Base-by-base conservation (phyloP, 2,888 invertebrate species). In the Marasmarcha lunaedactyla region DNA sequence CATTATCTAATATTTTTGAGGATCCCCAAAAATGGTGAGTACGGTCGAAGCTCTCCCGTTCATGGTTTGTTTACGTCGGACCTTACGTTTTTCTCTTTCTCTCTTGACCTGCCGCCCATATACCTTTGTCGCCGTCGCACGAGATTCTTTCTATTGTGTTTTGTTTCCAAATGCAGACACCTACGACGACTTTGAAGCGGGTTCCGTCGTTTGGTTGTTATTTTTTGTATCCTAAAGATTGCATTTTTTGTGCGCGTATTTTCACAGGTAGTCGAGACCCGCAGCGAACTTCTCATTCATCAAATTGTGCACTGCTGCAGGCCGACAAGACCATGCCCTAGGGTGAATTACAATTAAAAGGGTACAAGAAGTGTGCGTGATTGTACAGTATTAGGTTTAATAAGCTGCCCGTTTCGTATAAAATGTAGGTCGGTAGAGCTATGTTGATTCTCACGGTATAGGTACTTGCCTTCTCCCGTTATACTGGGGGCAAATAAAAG, bases 91-190 rank as follows among this genome's bases (percentile, higher is more conserved):
- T 58, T 14, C 13, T 14, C 72, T 74, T 71, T 66, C 64, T 77
- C 77, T 72, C 63, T 62, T 76, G 57, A 71, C 79, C 81, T 81
- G 81, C 81, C 78, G 81, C 73, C 79, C 59, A 54, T 70, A 78
- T 78, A 72, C 70, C 64, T 66, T 59, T 53, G 57, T 79, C 77
- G 67, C 78, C 62, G 66, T 79, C 71, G 61, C 72, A 66, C 77
- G 71, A 71, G 72, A 66, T 66, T 72, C 68, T 71, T 73, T 78
- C 74, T 78, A 78, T 79, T 79, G 69, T 78, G 81, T 83, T 81
- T 83, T 83, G 79, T 83, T 81, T 77, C 79, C 76, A 48, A 81
- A 79, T 78, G 72, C 71, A 79, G 78, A 72, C 71, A 79, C 73
- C 73, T 71, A 74, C 70, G 59, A 66, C 71, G 76, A 63, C 69